Evolutionary conservation across 2,113 vertebrate genomes (phyloP), one percentile per base, ranked within the genome.

Genomic region (Paradisaea rubra): DNA sequence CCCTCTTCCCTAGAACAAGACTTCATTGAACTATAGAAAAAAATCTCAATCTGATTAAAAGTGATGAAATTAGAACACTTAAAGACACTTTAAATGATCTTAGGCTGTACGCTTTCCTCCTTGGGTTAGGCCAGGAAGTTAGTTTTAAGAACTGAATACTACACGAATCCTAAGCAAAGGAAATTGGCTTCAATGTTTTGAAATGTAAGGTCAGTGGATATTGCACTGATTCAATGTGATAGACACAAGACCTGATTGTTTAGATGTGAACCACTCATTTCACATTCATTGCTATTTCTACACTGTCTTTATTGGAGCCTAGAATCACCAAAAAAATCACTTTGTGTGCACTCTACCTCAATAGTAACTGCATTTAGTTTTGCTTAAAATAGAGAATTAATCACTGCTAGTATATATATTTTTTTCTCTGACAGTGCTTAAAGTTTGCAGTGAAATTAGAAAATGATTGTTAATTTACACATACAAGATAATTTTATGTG

Each of bases 151-250:
- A 96, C 94, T 96, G 96, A 97, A 96, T 90, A 80, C 78, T 89
- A 52, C 86, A 86, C 0, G 13, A 96, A 96, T 78, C 63, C 74
- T 76, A 96, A 94, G 90, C 39, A 96, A 92, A 97, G 96, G 94
- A 97, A 97, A 98, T 98, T 97, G 93, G 63, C 91, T 97, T 95
- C 91, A 80, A 71, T 76, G 93, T 96, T 93, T 96, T 95, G 94
- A 97, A 91, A 81, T 2, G 72, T 84, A 96, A 97, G 92, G 96
- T 80, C 95, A 88, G 73, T 81, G 71, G 42, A 94, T 91, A 91
- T 35, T 82, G 63, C 70, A 71, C 70, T 63, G 89, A 92, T 93
- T 44, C 70, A 71, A 23, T 41, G 53, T 79, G 68, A 95, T 5
- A 88, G 76, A 85, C 37, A 89, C 1, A 8, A 93, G 82, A 37